These are phyloP conservation scores for Graptemys geographica DNA, from an alignment of 2,797 vertebrate genomes.

Conservation along the genomic window DNA sequence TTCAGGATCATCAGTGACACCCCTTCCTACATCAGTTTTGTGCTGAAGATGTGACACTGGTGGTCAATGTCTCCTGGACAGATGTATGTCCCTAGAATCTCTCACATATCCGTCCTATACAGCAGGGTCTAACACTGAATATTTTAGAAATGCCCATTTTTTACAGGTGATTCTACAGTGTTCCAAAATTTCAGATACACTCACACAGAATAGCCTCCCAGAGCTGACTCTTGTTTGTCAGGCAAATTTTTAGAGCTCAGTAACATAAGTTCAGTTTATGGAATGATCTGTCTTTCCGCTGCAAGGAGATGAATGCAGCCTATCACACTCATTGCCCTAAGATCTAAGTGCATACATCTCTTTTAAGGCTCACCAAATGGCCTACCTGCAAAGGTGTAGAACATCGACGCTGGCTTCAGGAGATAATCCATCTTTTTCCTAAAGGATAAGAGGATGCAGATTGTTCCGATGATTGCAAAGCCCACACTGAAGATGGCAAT, in stretches of 20 bases:
- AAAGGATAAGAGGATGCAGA: constrained; percentile 90
- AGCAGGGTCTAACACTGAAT: not conserved
- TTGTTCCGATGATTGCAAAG: constrained; percentile 88
- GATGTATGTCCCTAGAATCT: not conserved
- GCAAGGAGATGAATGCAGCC: not conserved
- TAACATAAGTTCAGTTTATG: not conserved
- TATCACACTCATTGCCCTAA: rapidly evolving
- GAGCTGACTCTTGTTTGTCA: not conserved
- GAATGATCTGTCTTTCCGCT: not conserved
- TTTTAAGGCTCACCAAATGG: rapidly evolving
- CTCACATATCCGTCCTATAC: not conserved
- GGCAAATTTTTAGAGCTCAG: not conserved
- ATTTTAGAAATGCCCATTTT: not conserved
- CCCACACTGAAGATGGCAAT: constrained; percentile 93
- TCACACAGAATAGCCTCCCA: not conserved
- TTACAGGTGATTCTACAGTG: not conserved
- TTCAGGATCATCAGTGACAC: not conserved
- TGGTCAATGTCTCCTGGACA: not conserved
- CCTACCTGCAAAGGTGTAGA: constrained; percentile 93
- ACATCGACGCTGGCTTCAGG: constrained; percentile 95
- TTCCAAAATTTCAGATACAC: not conserved
- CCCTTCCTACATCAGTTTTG: not conserved
- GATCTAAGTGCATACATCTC: rapidly evolving
- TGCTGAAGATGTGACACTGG: not conserved
- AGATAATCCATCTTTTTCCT: constrained; percentile 91